Base-by-base conservation (phyloP, 1,140 invertebrate genomes). In the Bradysia coprophila region DNA sequence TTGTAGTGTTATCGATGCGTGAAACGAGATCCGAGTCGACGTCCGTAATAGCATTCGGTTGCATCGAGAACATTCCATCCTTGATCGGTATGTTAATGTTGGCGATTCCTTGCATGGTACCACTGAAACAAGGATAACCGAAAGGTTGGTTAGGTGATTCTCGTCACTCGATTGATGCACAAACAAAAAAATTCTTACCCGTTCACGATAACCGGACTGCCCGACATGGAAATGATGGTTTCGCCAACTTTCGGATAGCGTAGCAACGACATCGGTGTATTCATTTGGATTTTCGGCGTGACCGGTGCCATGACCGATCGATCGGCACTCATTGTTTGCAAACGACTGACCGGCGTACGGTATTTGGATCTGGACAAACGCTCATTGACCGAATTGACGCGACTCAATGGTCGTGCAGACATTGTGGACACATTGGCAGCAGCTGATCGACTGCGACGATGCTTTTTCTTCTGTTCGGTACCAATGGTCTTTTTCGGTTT, bases 31-130 rank as follows among this genome's bases (percentile, higher is more conserved):
- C 52, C 11, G 48, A 22, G 20, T 56, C 46, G 0, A 59, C 21
- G 31, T 53, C 50, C 5, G 19, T 36, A 5, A 59, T 40, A 38
- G 51, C 52, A 38, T 52, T 54, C 18, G 57, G 57, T 2, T 55
- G 50, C 43, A 59, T 41, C 10, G 51, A 59, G 3, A 59, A 43
- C 2, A 59, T 50, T n/a, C 72, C 72, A 56, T 73, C 64, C 2
- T 52, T 32, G 10, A 74, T 48, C 16, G 72, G 72, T 28, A 75
- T 72, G 55, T 69, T 73, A 3, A 75, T 59, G 51, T 72, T 75
- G 2, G 69, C 68, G 43, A 55, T 63, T 20, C 54, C 57, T 42
- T 72, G 66, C 5, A 55, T 52, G 38, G 52, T 47, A 1, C 56
- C 59, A 23, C 0, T 15, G 18, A 24, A n/a, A 6, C 0, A 33